These are phyloP conservation scores for Bos taurus DNA, from an alignment of 2,113 vertebrate species.

Conservation along the genomic window ARS-UCD2.0 NC_037337.1:60828001-60828500, in stretches of 20 bases:
- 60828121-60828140: neutral
- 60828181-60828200: neutral
- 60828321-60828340: neutral
- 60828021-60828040: neutral
- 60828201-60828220: neutral
- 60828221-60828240: neutral
- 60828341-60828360: neutral
- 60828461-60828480: neutral
- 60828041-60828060: neutral
- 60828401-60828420: neutral
- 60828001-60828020: constrained; percentile 1
- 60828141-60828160: neutral
- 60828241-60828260: neutral
- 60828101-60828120: neutral
- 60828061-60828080: neutral
- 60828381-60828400: neutral
- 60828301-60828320: neutral
- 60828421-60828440: neutral
- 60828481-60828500: neutral
- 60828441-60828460: neutral
- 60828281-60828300: neutral
- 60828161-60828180: neutral
- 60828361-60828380: neutral
- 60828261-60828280: neutral
- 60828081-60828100: neutral